Base-by-base conservation (phyloP, 2,797 vertebrate species). In the Columba guinea region DNA sequence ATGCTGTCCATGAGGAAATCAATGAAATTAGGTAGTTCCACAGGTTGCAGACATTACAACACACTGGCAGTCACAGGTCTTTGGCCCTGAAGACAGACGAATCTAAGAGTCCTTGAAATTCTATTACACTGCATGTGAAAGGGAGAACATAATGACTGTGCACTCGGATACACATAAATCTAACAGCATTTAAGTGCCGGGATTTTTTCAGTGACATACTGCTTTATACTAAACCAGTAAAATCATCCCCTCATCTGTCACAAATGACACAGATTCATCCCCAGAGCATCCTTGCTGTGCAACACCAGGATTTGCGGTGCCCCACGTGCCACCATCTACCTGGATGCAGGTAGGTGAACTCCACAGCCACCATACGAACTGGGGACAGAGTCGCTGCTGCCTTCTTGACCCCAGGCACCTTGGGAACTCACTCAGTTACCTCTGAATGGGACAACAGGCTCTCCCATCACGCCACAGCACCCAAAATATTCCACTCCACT, bases 321-420 rank as follows among this genome's bases (percentile, higher is more conserved):
- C 68, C 30, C 48, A 71, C 15, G 23, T n/a, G 28, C 28, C 17
- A 59, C 39, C 20, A 46, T 11, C 48, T 34, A 60, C 46, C 53
- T 21, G 55, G 6, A 64, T 1, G 1, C 46, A 46, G 63, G 34
- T 4, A n/a, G 56, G 22, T 5, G 22, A 53, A 39, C 8, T 55
- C 49, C 59, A 52, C 19, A 27, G 59, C 30, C 52, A 19, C 35
- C 1, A 0, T 6, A 7, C 0, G 8, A 39, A 32, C 5, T 9
- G 35, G 35, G 22, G 32, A 52, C 24, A 55, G 44, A 28, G 21
- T 19, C 37, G 39, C 28, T 62, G 35, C 30, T 71, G 11, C 20
- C 37, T 34, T 23, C 34, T 32, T 21, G 6, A 34, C 9, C n/a
- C 17, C 0, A 2, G 21, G 5, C 62, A 65, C 16, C 35, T 34